These are phyloP conservation scores for Pogonocichla stellata DNA, from an alignment of 2,113 vertebrate genomes.

Conservation along the genomic window DNA sequence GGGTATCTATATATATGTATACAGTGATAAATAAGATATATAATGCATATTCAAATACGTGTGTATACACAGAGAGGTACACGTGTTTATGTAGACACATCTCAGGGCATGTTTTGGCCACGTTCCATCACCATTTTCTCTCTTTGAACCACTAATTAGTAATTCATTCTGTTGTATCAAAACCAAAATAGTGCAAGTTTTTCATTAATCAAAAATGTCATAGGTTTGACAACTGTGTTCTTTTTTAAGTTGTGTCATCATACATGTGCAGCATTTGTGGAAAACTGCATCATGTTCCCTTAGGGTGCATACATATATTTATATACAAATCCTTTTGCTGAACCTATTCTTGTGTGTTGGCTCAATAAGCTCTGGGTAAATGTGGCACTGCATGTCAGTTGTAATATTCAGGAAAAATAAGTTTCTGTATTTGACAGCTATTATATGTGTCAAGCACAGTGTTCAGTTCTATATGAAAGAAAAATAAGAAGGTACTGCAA, in stretches of 20 bases:
- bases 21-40: not conserved
- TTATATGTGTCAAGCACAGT: not conserved
- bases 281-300: not conserved
- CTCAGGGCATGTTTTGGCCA: not conserved
- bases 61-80: not conserved
- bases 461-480: not conserved
- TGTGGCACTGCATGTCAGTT: not conserved
- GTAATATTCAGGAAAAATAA: not conserved
- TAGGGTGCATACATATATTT: not conserved
- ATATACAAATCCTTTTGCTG: not conserved
- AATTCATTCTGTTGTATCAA: not conserved
- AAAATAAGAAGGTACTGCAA: not conserved
- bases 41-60: not conserved
- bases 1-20: not conserved
- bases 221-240: not conserved
- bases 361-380: not conserved
- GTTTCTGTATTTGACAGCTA: not conserved
- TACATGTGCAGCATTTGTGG: not conserved
- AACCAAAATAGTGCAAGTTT: not conserved
- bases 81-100: rapidly evolving
- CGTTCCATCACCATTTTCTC: not conserved
- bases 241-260: not conserved
- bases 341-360: not conserved
- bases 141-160: not conserved
- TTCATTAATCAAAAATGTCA: not conserved